A percentile compares a stretch with the other conserved stretches of the same genome.
Evolutionary conservation across 2,888 invertebrate species (phyloP).

Genomic region (Caenorhabditis sp.): DNA sequence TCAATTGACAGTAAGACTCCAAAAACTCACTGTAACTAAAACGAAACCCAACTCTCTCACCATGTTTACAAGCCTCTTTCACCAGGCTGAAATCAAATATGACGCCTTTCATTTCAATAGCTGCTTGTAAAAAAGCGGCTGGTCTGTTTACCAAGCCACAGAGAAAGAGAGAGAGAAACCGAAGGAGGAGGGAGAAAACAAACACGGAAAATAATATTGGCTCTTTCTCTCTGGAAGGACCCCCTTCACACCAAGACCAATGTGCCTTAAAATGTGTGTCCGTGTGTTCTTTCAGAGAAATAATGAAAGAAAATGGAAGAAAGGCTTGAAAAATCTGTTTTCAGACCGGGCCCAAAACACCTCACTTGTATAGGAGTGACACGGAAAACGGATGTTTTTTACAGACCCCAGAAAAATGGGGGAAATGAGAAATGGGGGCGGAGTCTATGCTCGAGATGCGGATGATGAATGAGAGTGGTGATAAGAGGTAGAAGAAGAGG

Average conservation of each 20-base stretch:
- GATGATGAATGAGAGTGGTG: background rate
- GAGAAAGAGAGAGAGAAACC: too few relatives aligned
- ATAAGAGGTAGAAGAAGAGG: too few relatives aligned
- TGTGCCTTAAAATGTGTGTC: background rate
- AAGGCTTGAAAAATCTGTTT: slow-evolving; percentile 12
- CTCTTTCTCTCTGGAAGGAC: background rate
- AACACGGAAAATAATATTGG: slow-evolving; percentile 29
- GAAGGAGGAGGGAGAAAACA: background rate
- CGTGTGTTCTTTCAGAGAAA: background rate
- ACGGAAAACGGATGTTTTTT: slow-evolving; percentile 19
- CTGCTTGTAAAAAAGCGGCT: slow-evolving; percentile 20
- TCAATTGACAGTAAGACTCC: background rate
- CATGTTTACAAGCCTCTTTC: background rate
- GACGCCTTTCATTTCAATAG: slow-evolving; percentile 16
- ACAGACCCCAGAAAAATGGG: slow-evolving; percentile 2
- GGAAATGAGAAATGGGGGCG: slow-evolving; percentile 8
- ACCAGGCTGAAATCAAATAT: slow-evolving; percentile 38
- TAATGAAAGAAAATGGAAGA: slow-evolving; percentile 26
- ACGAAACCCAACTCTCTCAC: slow-evolving; percentile 21
- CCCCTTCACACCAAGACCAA: background rate
- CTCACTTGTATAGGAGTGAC: slow-evolving; percentile 15
- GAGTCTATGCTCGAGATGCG: too few relatives aligned
- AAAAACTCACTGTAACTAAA: too few relatives aligned
- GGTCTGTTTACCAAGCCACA: slow-evolving; percentile 36
- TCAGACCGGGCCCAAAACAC: background rate